Percentiles rank a stretch among this genome's conserved stretches.
Conservation (phyloP, 2,797 vertebrate genomes). For the Enteromius treurensis region DNA sequence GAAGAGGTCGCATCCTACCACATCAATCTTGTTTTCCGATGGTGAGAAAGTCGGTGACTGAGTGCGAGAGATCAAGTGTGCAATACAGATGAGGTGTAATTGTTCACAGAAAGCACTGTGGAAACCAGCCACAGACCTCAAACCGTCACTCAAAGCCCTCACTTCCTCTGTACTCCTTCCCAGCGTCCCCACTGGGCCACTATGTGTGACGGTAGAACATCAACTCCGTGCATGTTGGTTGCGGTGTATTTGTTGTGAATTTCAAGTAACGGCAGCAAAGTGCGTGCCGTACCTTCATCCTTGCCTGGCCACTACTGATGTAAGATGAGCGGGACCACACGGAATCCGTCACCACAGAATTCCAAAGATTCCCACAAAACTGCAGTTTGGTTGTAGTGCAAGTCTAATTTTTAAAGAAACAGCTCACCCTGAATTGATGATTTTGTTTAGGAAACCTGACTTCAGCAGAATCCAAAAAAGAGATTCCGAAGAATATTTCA, state of each 20-base stretch:
- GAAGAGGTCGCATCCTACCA: slow-evolving; percentile 58
- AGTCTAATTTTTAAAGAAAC: not conserved
- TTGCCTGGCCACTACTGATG: slow-evolving; percentile 66
- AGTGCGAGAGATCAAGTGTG: slow-evolving; percentile 64
- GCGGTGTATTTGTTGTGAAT: slow-evolving; percentile 60
- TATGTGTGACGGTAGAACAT: slow-evolving; percentile 62
- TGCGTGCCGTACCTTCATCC: slow-evolving; percentile 57
- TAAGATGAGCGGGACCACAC: slow-evolving; percentile 46
- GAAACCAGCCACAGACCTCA: slow-evolving; percentile 76
- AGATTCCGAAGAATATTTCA: not conserved
- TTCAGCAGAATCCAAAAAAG: not conserved
- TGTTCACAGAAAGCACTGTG: slow-evolving; percentile 73
- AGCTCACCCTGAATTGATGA: not conserved
- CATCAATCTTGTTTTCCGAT: slow-evolving; percentile 67
- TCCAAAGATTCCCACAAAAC: not conserved
- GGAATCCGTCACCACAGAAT: not conserved
- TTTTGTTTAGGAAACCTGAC: not conserved
- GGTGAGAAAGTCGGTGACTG: slow-evolving; percentile 67
- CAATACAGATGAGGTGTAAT: slow-evolving; percentile 68
- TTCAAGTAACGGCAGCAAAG: slow-evolving; percentile 42
- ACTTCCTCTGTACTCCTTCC: slow-evolving; percentile 61
- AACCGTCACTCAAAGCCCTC: slow-evolving; percentile 70
- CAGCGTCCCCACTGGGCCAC: slow-evolving; percentile 40
- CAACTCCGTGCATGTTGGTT: slow-evolving; percentile 57
- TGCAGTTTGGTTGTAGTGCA: not conserved